Evolutionary conservation across 2,113 vertebrate genomes (phyloP).

Genomic region (Nycticryphes semicollaris): DNA sequence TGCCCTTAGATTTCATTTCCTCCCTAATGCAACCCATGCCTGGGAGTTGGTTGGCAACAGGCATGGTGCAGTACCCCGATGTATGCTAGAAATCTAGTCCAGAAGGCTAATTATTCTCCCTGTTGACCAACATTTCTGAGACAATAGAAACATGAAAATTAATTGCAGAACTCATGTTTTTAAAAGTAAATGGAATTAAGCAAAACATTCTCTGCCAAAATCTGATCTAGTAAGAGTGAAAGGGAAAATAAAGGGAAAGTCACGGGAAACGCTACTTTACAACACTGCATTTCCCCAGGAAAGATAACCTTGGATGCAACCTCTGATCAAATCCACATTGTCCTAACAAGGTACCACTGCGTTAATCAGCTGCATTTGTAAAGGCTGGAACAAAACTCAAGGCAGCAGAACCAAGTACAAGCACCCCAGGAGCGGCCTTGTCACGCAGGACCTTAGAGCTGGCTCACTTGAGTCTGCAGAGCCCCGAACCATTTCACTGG

Average conservation of each 20-base stretch:
- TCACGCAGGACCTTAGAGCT: background rate
- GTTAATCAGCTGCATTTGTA: background rate
- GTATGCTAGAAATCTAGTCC: constrained; percentile 6
- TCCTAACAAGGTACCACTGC: background rate
- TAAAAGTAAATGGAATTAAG: constrained; percentile 38
- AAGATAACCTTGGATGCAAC: background rate
- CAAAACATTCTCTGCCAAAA: constrained; percentile 34
- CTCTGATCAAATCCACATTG: constrained; percentile 22
- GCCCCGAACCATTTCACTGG: background rate
- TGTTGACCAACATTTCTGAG: constrained; percentile 62
- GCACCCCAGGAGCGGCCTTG: background rate
- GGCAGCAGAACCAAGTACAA: background rate
- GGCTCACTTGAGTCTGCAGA: background rate
- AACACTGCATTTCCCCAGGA: background rate
- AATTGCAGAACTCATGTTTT: constrained; percentile 57
- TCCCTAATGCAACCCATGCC: constrained; percentile 6
- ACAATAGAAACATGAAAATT: constrained; percentile 63
- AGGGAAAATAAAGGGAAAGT: constrained; percentile 42
- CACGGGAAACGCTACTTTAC: background rate
- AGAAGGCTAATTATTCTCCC: constrained; percentile 30
- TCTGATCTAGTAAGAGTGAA: constrained; percentile 55
- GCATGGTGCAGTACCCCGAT: background rate
- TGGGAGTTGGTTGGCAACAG: background rate
- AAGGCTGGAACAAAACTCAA: background rate
- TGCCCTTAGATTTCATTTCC: background rate